Conservation (phyloP, 2,113 vertebrate genomes). For the Gallinago media region DNA sequence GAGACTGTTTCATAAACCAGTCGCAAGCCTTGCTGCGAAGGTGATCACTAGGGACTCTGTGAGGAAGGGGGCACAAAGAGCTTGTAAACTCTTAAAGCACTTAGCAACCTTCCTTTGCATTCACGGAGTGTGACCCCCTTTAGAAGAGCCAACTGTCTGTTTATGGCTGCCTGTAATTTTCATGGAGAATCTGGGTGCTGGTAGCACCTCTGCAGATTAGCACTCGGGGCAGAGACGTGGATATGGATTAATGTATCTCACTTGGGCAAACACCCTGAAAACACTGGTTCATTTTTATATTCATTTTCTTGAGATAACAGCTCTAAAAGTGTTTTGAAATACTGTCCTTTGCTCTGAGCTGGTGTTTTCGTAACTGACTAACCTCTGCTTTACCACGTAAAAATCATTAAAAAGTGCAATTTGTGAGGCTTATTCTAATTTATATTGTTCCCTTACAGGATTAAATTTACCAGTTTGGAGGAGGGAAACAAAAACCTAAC, state of each 20-base stretch:
- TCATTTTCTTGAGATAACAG: neutral
- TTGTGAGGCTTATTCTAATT: slow-evolving; percentile 43
- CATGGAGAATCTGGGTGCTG: neutral
- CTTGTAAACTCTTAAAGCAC: neutral
- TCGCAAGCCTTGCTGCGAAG: neutral
- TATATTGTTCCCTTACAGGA: slow-evolving; percentile 77
- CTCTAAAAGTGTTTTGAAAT: neutral
- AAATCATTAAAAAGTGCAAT: neutral
- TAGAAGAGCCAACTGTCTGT: neutral
- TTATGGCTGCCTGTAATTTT: neutral
- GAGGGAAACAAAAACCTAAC: slow-evolving; percentile 69
- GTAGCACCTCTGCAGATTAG: neutral
- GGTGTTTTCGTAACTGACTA: neutral
- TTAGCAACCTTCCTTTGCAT: neutral
- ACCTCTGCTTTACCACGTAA: neutral
- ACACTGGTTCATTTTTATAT: neutral
- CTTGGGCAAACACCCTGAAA: neutral
- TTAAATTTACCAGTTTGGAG: slow-evolving; percentile 76
- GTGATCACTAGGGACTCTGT: neutral
- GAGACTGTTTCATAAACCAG: neutral
- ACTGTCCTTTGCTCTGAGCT: neutral
- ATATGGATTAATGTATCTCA: neutral
- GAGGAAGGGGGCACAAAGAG: neutral
- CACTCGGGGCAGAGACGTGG: neutral
- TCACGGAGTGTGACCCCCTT: neutral